These are phyloP conservation scores for Nomada flava DNA, from an alignment of 2,888 invertebrate genomes.

Conservation along the genomic window DNA sequence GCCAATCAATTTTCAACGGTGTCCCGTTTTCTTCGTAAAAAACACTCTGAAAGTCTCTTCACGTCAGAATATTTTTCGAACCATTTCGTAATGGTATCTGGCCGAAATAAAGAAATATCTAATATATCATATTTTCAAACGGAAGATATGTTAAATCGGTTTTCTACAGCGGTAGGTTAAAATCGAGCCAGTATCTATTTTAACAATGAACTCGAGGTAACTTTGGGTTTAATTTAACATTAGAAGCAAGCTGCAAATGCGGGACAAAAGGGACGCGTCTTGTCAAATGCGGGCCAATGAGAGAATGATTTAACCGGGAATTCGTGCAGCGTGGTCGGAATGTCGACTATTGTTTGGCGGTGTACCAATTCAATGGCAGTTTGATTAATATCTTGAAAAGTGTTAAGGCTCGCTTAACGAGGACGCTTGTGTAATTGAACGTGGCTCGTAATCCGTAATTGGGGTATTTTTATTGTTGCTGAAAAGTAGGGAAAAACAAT, in stretches of 20 bases:
- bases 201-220: background rate
- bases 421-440: conserved; percentile 49
- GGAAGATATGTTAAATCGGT: background rate
- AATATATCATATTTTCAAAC: background rate
- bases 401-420: conserved; percentile 21
- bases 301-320: conserved; percentile 41
- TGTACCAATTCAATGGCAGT: conserved; percentile 47
- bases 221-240: background rate
- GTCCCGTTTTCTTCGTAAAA: background rate
- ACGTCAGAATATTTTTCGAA: too few relatives aligned
- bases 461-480: background rate
- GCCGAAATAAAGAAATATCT: too few relatives aligned
- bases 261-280: conserved; percentile 32
- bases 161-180: conserved; percentile 33
- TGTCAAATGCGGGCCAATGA: conserved; percentile 14
- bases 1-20: conserved; percentile 30
- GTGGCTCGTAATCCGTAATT: background rate
- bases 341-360: conserved; percentile 47
- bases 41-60: background rate
- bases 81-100: too few relatives aligned
- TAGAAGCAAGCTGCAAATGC: conserved; percentile 20
- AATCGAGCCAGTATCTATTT: conserved; percentile 31
- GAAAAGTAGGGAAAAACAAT: background rate
- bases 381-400: conserved; percentile 57
- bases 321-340: background rate